Conservation (phyloP, 37 sponge, comb jelly and placozoan genomes). For the Geodia barretti region DNA sequence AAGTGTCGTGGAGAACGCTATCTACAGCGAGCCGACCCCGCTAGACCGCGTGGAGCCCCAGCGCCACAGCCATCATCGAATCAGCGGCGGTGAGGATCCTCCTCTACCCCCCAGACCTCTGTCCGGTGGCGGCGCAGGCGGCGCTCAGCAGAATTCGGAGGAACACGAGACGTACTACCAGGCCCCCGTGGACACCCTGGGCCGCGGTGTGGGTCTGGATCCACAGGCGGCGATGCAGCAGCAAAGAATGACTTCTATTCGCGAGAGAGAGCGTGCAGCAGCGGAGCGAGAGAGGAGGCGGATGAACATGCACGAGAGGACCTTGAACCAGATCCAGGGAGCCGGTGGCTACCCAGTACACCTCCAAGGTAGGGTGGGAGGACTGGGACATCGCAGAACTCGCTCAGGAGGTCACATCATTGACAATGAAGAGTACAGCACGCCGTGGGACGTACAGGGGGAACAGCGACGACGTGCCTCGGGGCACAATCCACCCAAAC, state of each 20-base stretch:
- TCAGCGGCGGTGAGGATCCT: background rate
- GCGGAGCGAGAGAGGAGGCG: slow-evolving; percentile 10
- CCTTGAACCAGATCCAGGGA: slow-evolving; percentile 22
- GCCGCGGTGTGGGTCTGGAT: background rate
- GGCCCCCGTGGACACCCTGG: slow-evolving; percentile 43
- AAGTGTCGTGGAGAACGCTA: slow-evolving; percentile 1
- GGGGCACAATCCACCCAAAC: background rate
- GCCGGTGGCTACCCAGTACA: background rate
- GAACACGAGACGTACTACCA: slow-evolving; percentile 12
- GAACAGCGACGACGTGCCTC: background rate
- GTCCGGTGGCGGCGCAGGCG: background rate
- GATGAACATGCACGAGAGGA: slow-evolving; percentile 22
- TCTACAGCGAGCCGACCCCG: background rate
- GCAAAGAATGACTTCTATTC: background rate
- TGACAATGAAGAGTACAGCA: slow-evolving; percentile 48
- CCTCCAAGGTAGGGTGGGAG: background rate
- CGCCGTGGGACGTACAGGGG: slow-evolving; percentile 18
- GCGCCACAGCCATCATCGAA: background rate
- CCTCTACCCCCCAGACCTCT: slow-evolving; percentile 28
- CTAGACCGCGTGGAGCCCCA: background rate
- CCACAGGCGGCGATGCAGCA: too few relatives aligned
- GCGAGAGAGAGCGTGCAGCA: background rate
- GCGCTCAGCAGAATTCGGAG: background rate
- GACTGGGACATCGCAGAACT: background rate
- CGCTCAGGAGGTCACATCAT: slow-evolving; percentile 21